A percentile compares a stretch with the other conserved stretches of the same genome.
Conservation (phyloP, 2,888 invertebrate genomes). For the Microplitis manilae region DNA sequence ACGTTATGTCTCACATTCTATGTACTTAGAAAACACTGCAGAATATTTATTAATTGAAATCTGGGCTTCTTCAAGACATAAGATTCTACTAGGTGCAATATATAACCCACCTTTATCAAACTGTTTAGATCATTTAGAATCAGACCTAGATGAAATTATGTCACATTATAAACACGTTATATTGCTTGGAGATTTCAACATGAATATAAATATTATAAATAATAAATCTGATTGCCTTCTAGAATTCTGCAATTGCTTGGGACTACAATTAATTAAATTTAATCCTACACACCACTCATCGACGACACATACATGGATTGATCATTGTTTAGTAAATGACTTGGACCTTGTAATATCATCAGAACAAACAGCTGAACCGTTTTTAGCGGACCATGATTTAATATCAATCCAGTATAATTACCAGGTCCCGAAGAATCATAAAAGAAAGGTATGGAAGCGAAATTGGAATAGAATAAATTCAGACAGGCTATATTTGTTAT, state of each 20-base stretch:
- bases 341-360: no score
- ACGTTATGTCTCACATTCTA: neutral
- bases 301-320: conserved; percentile 1
- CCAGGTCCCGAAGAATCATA: neutral
- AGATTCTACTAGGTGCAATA: neutral
- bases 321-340: neutral
- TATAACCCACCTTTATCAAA: neutral
- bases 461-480: neutral
- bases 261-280: conserved; percentile 13
- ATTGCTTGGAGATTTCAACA: neutral
- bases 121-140: neutral
- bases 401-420: conserved; percentile 1
- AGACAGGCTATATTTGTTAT: no score
- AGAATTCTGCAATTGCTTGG: neutral
- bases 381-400: conserved; percentile 26
- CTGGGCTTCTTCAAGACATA: neutral
- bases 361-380: conserved; percentile 1
- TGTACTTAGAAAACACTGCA: neutral
- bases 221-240: neutral
- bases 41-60: neutral
- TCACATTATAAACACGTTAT: neutral
- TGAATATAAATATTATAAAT: neutral
- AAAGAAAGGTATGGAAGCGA: neutral
- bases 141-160: neutral
- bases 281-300: conserved; percentile 18